Base-by-base conservation (phyloP, 2,888 invertebrate species). In the Ichneumoninae sp. region DNA sequence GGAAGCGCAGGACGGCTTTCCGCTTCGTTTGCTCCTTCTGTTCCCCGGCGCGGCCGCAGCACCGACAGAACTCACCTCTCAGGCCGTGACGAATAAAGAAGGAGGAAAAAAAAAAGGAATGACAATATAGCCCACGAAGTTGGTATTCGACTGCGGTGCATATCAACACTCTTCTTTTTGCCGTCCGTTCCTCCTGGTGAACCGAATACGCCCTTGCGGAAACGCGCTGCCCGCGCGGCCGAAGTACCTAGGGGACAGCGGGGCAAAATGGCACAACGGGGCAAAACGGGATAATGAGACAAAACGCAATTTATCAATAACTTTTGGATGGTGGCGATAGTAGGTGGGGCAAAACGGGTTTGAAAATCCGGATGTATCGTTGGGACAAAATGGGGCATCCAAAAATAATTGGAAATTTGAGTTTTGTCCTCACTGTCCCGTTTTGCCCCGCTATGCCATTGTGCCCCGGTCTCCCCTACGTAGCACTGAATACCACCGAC, bases 11-110 rank as follows among this genome's bases (percentile, higher is more conserved):
- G 69, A 83, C 73, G 63, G 70, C 68, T 84, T 84, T 85, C 73
- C 85, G 66, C 81, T 75, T 81, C 83, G 83, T 82, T 83, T 78
- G 81, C 70, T n/a, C 50, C 74, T 75, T 47, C 2, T 47, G 40
- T 30, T 57, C 73, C 33, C 47, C 44, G n/a, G 44, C 19, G 22
- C 47, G 26, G 44, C 1, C 36, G 19, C 40, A 44, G 16, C n/a
- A 1, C 1, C 75, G 16, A 22, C 57, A 40, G 54, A 13, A 54
- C n/a, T 33, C 6, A 40, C 36, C 22, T 57, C 50, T 60, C 63
- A 7, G 16, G 16, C 47, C 10, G 47, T 68, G 69, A 69, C 69
- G 47, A 50, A 3, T 3, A 33, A 22, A 36, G 69, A 69, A 30
- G 47, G 60, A 77, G 57, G n/a, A 54, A 50, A 22, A 54, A 54